Base-by-base conservation (phyloP, 2,113 vertebrate species). In the Mus musculus region DNA sequence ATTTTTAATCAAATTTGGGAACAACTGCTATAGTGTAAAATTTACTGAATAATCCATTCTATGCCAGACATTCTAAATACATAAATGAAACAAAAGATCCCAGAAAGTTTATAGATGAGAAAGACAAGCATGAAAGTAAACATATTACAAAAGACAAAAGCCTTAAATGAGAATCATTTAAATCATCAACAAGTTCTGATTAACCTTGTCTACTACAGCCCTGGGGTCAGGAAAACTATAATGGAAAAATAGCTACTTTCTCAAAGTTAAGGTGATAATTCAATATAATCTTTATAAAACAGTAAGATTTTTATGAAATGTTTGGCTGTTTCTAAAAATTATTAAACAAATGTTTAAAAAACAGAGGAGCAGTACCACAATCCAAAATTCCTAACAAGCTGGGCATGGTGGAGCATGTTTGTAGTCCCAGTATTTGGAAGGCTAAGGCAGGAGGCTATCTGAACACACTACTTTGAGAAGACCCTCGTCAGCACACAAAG, bases 281-380 rank as follows among this genome's bases (percentile, higher is more conserved):
- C 67, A 89, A 91, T 49, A 88, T 82, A 94, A 89, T 85, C 54
- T 89, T 67, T 85, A 91, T 46, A 84, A 77, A 91, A 94, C 78
- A 92, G 71, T 17, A 87, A 82, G 73, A 90, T 77, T 54, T 77
- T 72, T 54, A 75, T 77, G 11, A 61, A 95, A 73, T 93, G 69
- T 90, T 90, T 93, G 61, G 56, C 36, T 88, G 26, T 92, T 90
- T 76, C 52, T 86, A 97, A 93, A 95, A 72, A 93, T 85, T 88
- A 88, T 54, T 75, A 72, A 93, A 93, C 76, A 95, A 86, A 69
- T 86, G 65, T 91, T 92, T 95, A 49, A 92, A 94, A 94, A 95
- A 14, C 71, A 93, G 39, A 42, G 5, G 20, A 96, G 86, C 19
- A 90, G 39, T 91, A 65, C 49, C 73, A 89, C 59, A 39, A 46